phyloP scores from a whole-genome alignment of 2,797 vertebrate species.

The Manis crassicaudata region DNA sequence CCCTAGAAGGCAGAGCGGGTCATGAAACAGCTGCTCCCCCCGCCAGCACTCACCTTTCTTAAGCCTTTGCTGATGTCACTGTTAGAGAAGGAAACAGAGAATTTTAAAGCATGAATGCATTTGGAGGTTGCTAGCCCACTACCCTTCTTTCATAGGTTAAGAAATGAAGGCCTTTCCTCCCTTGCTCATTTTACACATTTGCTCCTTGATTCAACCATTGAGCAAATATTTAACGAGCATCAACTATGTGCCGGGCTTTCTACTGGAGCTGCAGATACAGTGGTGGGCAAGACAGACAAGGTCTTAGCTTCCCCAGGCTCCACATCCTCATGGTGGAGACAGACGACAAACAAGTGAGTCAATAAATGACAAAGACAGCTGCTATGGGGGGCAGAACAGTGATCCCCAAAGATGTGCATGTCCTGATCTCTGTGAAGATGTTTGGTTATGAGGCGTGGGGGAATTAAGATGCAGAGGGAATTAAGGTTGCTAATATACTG shows the following conservation, averaged over 20 bases:
- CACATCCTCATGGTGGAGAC: neutral
- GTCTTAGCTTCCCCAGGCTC: neutral
- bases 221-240: neutral
- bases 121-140: neutral
- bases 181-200: neutral
- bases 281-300: neutral
- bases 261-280: neutral
- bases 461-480: neutral
- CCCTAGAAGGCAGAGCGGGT: rapidly evolving
- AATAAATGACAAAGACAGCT: neutral
- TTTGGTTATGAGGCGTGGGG: rapidly evolving
- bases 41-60: too few species aligned
- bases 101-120: neutral
- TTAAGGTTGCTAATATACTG: neutral
- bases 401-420: neutral
- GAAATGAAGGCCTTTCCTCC: neutral
- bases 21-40: neutral
- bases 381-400: neutral
- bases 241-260: neutral
- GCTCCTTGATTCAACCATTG: neutral
- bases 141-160: neutral
- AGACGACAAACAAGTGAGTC: neutral
- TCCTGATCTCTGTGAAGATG: too few species aligned
- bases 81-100: neutral
- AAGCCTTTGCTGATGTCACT: neutral